Evolutionary conservation across 2,113 vertebrate genomes (phyloP).

Genomic region (Camelus dromedarius): DNA sequence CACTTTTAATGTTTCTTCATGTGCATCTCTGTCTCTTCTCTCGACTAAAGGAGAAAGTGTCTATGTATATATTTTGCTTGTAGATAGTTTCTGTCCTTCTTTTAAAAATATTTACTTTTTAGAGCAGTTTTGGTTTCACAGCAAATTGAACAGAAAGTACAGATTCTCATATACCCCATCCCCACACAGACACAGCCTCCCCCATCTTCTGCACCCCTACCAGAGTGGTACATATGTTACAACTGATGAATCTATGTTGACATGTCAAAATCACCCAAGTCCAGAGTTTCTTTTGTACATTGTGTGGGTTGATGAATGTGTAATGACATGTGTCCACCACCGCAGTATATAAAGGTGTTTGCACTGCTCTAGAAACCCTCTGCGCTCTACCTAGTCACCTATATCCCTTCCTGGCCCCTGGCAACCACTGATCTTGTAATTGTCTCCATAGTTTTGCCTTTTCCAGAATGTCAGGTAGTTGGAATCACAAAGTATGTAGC

Average conservation of each 20-base stretch:
- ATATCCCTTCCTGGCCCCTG: not conserved
- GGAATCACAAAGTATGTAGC: not conserved
- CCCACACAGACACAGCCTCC: too few relatives aligned
- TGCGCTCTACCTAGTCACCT: not conserved
- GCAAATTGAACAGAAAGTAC: not conserved
- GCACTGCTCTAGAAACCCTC: not conserved
- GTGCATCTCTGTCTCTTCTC: not conserved
- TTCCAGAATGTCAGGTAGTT: not conserved
- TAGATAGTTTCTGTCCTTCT: not conserved
- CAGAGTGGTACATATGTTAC: not conserved
- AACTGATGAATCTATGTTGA: accelerated
- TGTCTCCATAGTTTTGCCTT: not conserved
- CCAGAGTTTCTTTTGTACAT: not conserved
- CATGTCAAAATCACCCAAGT: not conserved
- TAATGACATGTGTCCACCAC: not conserved
- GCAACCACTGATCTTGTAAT: not conserved
- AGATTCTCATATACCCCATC: not conserved
- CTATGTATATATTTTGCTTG: not conserved
- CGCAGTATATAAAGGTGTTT: not conserved
- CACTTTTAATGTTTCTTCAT: not conserved
- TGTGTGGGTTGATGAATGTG: not conserved
- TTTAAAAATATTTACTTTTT: not conserved
- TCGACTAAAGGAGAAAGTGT: not conserved
- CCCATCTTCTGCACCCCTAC: not conserved
- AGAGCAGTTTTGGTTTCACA: not conserved